Evolutionary conservation across 2,797 vertebrate species (phyloP).

Genomic region (Cyclura pinguis): DNA sequence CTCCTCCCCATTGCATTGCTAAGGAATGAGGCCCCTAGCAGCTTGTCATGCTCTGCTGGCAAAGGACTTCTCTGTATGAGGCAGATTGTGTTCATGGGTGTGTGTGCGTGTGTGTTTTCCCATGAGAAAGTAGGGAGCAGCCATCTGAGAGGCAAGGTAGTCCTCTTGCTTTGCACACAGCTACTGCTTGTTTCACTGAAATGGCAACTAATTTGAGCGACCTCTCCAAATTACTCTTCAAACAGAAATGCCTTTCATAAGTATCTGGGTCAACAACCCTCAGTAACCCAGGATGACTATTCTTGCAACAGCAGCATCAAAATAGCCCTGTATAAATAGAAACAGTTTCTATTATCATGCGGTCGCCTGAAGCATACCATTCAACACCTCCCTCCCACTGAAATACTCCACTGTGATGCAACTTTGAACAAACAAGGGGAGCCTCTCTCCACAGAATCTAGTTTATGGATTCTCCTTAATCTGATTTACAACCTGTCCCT

Average conservation of each 20-base stretch:
- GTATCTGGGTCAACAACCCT: conserved; percentile 89
- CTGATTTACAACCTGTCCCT: conserved; percentile 57
- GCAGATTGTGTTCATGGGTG: conserved; percentile 58
- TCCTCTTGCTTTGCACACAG: conserved; percentile 77
- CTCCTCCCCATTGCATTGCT: conserved; percentile 62
- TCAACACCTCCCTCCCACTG: conserved; percentile 71
- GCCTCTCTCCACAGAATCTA: conserved; percentile 60
- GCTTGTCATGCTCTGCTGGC: conserved; percentile 67
- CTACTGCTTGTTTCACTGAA: conserved; percentile 82
- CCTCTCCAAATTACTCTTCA: conserved; percentile 80
- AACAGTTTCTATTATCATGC: conserved; percentile 78
- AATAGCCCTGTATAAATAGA: conserved; percentile 86
- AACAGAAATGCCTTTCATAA: conserved; percentile 90
- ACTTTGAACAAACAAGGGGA: conserved; percentile 64
- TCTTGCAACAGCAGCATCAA: conserved; percentile 83
- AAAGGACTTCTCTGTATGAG: conserved; percentile 59
- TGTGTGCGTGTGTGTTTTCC: conserved; percentile 71
- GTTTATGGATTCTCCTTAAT: conserved; percentile 72
- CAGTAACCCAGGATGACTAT: conserved; percentile 80
- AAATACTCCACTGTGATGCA: conserved; percentile 70
- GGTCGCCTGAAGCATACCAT: conserved; percentile 75
- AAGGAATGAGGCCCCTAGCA: conserved; percentile 67
- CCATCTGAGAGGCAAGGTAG: conserved; percentile 72
- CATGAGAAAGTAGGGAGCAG: conserved; percentile 81
- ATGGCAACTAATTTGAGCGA: conserved; percentile 78